These are phyloP conservation scores for Apeira syringaria DNA, from an alignment of 2,888 invertebrate genomes.

Conservation along the genomic window DNA sequence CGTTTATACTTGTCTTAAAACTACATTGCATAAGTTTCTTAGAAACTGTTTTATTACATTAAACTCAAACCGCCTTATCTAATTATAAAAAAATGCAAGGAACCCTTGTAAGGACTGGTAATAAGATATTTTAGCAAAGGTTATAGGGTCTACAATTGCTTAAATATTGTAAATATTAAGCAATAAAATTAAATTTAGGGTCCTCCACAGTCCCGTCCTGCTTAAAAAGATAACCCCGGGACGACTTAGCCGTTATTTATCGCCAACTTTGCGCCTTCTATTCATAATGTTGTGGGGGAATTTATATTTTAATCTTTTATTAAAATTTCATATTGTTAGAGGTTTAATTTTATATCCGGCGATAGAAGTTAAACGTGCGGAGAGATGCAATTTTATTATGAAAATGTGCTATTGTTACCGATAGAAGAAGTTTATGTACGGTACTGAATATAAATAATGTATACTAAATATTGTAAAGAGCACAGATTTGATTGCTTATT, in stretches of 20 bases:
- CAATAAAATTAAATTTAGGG: slow-evolving; percentile 66
- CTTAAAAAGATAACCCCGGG: slow-evolving; percentile 63
- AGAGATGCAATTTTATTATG: slow-evolving; percentile 13
- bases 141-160: slow-evolving; percentile 41
- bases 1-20: too few relatives aligned
- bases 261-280: slow-evolving; percentile 52
- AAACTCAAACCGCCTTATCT: too few relatives aligned
- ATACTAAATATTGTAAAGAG: too few relatives aligned
- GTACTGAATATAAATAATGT: too few relatives aligned
- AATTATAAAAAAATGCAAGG: neutral
- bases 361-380: slow-evolving; percentile 9
- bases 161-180: slow-evolving; percentile 57
- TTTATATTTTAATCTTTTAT: slow-evolving; percentile 52
- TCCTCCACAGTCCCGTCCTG: slow-evolving; percentile 45
- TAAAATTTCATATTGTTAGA: slow-evolving; percentile 44
- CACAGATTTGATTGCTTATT: too few relatives aligned
- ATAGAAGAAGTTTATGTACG: too few relatives aligned
- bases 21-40: too few relatives aligned
- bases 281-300: slow-evolving; percentile 55
- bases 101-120: too few relatives aligned
- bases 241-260: slow-evolving; percentile 62
- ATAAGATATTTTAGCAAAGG: neutral
- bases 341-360: slow-evolving; percentile 34
- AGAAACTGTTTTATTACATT: too few relatives aligned
- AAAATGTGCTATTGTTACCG: too few relatives aligned